Conservation (phyloP, 2,113 vertebrate genomes). For the Saguinus midas region DNA sequence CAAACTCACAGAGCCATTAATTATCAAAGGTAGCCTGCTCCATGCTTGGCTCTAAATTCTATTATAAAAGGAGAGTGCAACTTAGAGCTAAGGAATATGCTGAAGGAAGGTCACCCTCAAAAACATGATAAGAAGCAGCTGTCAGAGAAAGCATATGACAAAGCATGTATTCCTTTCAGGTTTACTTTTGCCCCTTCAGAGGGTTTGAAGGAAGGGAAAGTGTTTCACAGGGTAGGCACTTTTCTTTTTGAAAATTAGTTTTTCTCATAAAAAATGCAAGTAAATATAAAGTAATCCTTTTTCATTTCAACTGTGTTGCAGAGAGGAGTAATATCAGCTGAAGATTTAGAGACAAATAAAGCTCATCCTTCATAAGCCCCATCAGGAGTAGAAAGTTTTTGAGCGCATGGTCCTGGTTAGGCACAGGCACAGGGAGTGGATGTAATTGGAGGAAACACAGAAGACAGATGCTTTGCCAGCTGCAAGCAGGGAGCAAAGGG, state of each 20-base stretch:
- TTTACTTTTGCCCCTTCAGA: background rate
- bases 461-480: background rate
- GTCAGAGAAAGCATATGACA: constrained; percentile 36
- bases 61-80: background rate
- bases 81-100: background rate
- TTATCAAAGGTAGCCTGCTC: constrained; percentile 54
- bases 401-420: background rate
- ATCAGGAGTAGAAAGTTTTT: background rate
- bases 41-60: constrained; percentile 17
- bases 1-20: constrained; percentile 65
- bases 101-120: constrained; percentile 60
- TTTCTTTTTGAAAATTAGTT: constrained; percentile 65
- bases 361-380: background rate
- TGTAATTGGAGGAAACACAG: background rate
- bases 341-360: constrained; percentile 60
- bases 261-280: constrained; percentile 49
- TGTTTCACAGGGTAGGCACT: background rate
- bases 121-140: background rate
- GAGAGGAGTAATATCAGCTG: constrained; percentile 39
- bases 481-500: background rate
- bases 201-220: background rate
- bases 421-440: rapidly evolving
- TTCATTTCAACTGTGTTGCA: constrained; percentile 42
- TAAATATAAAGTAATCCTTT: constrained; percentile 68
- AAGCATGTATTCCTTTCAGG: background rate